Percentiles rank a stretch among this genome's conserved stretches.
phyloP scores from a whole-genome alignment of 2,888 invertebrate species.

The Slavum lentiscoides region DNA sequence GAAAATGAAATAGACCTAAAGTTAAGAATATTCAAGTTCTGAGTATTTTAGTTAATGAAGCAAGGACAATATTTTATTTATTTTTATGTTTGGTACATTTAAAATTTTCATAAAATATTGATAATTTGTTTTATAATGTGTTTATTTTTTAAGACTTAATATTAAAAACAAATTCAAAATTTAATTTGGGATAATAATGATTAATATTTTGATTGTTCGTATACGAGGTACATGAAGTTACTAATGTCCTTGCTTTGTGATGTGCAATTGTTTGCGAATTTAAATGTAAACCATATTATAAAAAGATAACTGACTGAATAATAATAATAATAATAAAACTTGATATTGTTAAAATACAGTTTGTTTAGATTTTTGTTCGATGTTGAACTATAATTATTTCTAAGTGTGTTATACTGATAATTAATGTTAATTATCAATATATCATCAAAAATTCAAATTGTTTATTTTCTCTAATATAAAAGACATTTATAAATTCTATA shows the following conservation, averaged over 20 bases:
- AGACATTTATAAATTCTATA: constrained; percentile 25
- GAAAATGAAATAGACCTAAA: constrained; percentile 17
- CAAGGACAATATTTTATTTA: constrained; percentile 26
- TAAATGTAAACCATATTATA: constrained; percentile 33
- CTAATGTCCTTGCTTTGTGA: constrained; percentile 34
- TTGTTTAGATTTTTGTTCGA: constrained; percentile 22
- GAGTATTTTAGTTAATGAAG: constrained; percentile 14
- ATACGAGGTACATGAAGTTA: constrained; percentile 45
- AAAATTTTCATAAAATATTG: constrained; percentile 40
- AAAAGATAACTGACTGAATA: constrained; percentile 30
- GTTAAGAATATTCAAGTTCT: constrained; percentile 20
- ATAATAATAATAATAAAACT: background rate
- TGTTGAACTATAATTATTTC: constrained; percentile 9
- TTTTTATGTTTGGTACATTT: constrained; percentile 32
- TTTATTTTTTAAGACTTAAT: constrained; percentile 41
- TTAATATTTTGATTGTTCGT: constrained; percentile 21
- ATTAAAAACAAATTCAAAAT: constrained; percentile 40
- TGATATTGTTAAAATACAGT: constrained; percentile 13
- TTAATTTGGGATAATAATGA: constrained; percentile 11
- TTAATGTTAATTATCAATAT: constrained; percentile 3
- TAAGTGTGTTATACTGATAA: constrained; percentile 7
- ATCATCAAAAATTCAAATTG: constrained; percentile 1
- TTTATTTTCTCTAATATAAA: constrained; percentile 32
- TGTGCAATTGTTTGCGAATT: constrained; percentile 42
- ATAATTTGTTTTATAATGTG: constrained; percentile 17